Percentiles rank a stretch among this genome's conserved stretches.
Evolutionary conservation across 2,888 invertebrate genomes (phyloP).

Genomic region (Pelosia muscerda): DNA sequence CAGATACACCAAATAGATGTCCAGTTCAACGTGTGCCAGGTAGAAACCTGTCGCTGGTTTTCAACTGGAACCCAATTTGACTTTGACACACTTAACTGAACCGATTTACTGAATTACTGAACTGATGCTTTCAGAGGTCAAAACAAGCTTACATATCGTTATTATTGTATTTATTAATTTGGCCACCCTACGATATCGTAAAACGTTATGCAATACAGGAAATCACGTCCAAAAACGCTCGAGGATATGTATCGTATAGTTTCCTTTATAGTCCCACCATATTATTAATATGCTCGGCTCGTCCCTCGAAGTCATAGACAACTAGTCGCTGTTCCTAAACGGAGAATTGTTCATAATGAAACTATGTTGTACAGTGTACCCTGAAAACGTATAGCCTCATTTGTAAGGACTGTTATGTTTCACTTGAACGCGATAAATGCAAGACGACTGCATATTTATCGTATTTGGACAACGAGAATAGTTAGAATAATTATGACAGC

Average conservation of each 20-base stretch:
- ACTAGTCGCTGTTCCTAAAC: conserved; percentile 8
- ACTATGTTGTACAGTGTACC: background rate
- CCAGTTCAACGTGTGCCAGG: no score
- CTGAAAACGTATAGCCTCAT: background rate
- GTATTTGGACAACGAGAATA: no score
- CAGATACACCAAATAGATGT: no score
- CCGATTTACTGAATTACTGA: no score
- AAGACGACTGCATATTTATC: background rate
- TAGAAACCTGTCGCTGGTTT: no score
- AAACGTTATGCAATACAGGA: conserved; percentile 64
- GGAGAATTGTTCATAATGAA: conserved; percentile 3
- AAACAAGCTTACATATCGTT: background rate
- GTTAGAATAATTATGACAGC: no score
- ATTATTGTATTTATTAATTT: no score
- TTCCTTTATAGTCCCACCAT: conserved; percentile 62
- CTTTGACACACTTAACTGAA: no score
- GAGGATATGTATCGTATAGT: conserved; percentile 69
- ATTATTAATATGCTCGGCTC: conserved; percentile 71
- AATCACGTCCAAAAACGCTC: conserved; percentile 76
- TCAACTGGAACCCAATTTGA: no score
- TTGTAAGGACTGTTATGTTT: background rate
- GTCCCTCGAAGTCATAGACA: conserved; percentile 47
- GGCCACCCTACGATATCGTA: background rate
- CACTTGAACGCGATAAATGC: background rate
- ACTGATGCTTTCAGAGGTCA: no score